A percentile compares a stretch with the other conserved stretches of the same genome.
phyloP scores from a whole-genome alignment of 2,888 invertebrate species.

The Drosophila trichaetosa region DNA sequence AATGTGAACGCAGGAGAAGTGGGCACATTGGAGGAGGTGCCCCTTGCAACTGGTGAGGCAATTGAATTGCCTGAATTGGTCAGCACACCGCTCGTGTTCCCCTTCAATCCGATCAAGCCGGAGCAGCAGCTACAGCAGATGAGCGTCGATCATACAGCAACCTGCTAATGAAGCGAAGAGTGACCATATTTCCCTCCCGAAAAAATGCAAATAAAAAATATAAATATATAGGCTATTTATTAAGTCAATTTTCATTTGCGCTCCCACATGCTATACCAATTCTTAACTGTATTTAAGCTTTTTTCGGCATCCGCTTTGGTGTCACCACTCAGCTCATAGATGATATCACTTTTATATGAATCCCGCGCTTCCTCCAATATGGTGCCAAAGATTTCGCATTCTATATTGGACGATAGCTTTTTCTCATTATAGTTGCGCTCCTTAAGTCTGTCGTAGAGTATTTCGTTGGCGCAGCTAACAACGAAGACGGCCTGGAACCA shows the following conservation, averaged over 20 bases:
- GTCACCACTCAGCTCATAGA: constrained; percentile 92
- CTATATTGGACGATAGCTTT: constrained; percentile 96
- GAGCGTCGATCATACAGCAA: constrained; percentile 14
- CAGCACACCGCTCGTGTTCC: constrained; percentile 23
- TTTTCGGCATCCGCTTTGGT: constrained; percentile 90
- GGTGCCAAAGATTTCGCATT: constrained; percentile 98
- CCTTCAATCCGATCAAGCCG: constrained; percentile 51
- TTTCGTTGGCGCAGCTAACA: constrained; percentile 93
- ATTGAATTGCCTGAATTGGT: background rate
- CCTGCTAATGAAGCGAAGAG: background rate
- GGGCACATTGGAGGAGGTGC: background rate
- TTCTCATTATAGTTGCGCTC: constrained; percentile 94
- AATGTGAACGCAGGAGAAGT: constrained; percentile 1
- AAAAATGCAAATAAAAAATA: background rate
- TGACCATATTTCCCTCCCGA: background rate
- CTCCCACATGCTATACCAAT: constrained; percentile 93
- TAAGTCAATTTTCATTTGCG: constrained; percentile 67
- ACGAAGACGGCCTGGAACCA: constrained; percentile 99
- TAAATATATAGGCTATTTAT: background rate
- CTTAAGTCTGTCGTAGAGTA: constrained; percentile 93
- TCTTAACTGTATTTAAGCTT: constrained; percentile 91
- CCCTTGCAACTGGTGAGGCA: background rate
- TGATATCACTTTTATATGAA: constrained; percentile 92
- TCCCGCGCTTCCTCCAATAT: constrained; percentile 95
- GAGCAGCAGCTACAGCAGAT: constrained; percentile 36